These are phyloP conservation scores for Halichoeres trimaculatus DNA, from an alignment of 2,113 vertebrate genomes.

Conservation along the genomic window DNA sequence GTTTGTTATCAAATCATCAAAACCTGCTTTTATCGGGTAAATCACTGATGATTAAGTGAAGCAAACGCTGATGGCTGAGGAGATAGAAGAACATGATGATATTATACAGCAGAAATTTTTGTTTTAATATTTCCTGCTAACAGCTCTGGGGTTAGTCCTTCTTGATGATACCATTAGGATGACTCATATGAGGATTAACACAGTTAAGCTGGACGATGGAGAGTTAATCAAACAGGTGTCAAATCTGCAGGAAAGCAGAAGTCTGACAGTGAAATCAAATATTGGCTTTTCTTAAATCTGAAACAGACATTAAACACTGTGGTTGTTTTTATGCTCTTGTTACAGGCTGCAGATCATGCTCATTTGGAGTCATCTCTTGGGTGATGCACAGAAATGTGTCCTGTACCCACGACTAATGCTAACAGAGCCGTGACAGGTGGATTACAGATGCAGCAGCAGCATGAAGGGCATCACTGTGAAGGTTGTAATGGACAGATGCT, in stretches of 20 bases:
- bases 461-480: constrained; percentile 34
- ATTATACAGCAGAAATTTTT: constrained; percentile 47
- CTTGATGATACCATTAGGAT: constrained; percentile 16
- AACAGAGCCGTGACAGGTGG: constrained; percentile 34
- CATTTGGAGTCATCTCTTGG: constrained; percentile 7
- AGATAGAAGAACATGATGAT: constrained; percentile 36
- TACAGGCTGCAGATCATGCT: not conserved
- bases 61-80: constrained; percentile 55
- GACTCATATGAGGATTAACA: constrained; percentile 13
- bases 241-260: not conserved
- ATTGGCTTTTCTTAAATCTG: not conserved
- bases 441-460: constrained; percentile 25
- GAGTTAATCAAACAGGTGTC: constrained; percentile 39
- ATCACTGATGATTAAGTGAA: constrained; percentile 65
- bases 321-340: constrained; percentile 2
- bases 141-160: not conserved
- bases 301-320: not conserved
- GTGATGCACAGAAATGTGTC: constrained; percentile 14
- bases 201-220: constrained; percentile 9
- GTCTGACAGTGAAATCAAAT: not conserved
- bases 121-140: constrained; percentile 30
- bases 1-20: constrained; percentile 70
- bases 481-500: constrained; percentile 17
- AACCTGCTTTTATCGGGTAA: constrained; percentile 54
- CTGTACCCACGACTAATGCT: constrained; percentile 19